Base-by-base conservation (phyloP, 2,797 vertebrate species). In the Acanthurus lineatus region DNA sequence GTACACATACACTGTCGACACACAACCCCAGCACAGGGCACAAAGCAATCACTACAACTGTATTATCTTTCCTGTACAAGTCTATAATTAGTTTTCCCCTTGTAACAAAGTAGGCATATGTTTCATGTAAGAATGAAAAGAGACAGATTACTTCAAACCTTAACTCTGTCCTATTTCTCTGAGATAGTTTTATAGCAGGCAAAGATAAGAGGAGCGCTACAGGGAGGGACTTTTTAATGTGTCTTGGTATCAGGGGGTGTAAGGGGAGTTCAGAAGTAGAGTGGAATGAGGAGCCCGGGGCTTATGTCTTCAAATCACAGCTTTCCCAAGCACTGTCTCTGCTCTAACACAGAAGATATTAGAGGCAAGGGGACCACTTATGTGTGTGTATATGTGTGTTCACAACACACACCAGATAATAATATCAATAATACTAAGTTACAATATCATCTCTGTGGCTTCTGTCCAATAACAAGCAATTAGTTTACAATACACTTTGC, bases 31-130 rank as follows among this genome's bases (percentile, higher is more conserved):
- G 75, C 32, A 2, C 83, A 69, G 69, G 47, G 64, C 69, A 88
- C 89, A 92, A 93, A 88, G 83, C 84, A 93, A 93, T 92, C 86
- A 88, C 82, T 87, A 86, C 83, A 88, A 88, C 60, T 88, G 76
- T 81, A 90, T 92, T 94, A 94, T 93, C 91, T 92, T 90, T 82
- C 79, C 84, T 81, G 85, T 92, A 92, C 90, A 91, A 87, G 90
- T 86, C 89, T 94, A 88, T 93, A 93, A 94, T 95, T 93, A 94
- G 88, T 90, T 91, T 91, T 70, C 86, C 83, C 77, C 84, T 91
- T 93, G 87, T 93, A 93, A 85, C 75, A 86, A 89, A 93, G 79
- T 85, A 81, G 86, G 88, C 90, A 92, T 92, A 91, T 92, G 92
- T 92, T 94, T 92, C 89, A 90, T 86, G 83, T 83, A 87, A 85